These are phyloP conservation scores for Dendrolimus kikuchii DNA, from an alignment of 1,140 invertebrate genomes.

Conservation along the genomic window DNA sequence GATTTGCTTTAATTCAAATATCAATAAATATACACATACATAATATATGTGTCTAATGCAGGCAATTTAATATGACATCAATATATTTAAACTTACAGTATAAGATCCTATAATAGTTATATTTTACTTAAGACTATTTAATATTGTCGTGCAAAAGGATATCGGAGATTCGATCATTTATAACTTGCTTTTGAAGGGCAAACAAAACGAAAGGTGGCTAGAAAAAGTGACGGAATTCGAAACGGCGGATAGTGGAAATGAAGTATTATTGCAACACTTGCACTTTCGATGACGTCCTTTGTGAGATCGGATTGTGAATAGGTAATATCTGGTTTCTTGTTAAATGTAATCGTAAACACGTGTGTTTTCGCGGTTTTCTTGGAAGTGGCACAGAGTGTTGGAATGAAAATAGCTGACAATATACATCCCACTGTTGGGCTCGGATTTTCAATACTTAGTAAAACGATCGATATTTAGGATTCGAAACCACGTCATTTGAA, in stretches of 20 bases:
- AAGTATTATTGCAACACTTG: slow-evolving; percentile 69
- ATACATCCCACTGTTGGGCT: no score
- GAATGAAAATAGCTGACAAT: no score
- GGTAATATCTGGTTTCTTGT: slow-evolving; percentile 16
- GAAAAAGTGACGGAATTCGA: slow-evolving; percentile 50
- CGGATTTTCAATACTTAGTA: no score
- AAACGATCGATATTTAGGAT: no score
- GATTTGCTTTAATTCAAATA: slow-evolving; percentile 18
- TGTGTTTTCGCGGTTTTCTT: slow-evolving; percentile 2
- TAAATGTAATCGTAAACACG: slow-evolving; percentile 11
- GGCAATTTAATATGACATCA: no score
- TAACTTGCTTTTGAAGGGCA: slow-evolving; percentile 56
- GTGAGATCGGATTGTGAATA: slow-evolving; percentile 18
- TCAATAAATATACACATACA: no score
- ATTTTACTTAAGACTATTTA: slow-evolving; percentile 15
- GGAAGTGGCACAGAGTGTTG: no score
- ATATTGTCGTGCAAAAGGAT: slow-evolving; percentile 44
- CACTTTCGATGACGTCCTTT: slow-evolving; percentile 47
- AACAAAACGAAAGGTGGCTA: slow-evolving; percentile 43
- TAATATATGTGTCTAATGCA: no score
- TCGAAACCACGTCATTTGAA: no score
- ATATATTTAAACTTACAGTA: slow-evolving; percentile 1
- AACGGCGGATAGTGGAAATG: slow-evolving; percentile 44
- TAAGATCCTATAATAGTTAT: not conserved
- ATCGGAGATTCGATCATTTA: slow-evolving; percentile 67